phyloP scores from a whole-genome alignment of 2,888 invertebrate species.

The Pachydiplax longipennis region DNA sequence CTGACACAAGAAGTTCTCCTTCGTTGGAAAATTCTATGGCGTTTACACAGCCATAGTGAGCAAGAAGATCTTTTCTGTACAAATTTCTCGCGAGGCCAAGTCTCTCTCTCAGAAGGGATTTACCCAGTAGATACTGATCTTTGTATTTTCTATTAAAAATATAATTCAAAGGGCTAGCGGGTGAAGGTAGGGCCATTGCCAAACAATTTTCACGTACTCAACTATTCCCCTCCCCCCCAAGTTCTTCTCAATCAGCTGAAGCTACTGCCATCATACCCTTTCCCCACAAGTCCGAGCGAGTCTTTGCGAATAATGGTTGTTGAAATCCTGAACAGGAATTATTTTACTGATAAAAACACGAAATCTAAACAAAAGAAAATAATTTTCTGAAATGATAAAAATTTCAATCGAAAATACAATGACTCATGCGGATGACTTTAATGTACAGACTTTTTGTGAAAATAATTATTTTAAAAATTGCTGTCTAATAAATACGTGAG shows the following conservation, averaged over 20 bases:
- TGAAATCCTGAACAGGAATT: not conserved
- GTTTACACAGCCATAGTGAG: slow-evolving; percentile 96
- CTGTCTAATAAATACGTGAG: not conserved
- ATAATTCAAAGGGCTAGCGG: slow-evolving; percentile 68
- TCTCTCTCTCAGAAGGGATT: slow-evolving; percentile 68
- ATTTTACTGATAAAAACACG: not conserved
- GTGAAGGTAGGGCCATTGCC: slow-evolving; percentile 61
- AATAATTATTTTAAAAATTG: slow-evolving; percentile 1
- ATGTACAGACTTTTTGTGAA: not conserved
- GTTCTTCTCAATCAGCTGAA: slow-evolving; percentile 45
- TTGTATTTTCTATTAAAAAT: slow-evolving; percentile 70
- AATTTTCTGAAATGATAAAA: not conserved
- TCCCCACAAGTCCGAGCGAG: slow-evolving; percentile 43
- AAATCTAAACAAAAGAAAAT: not conserved
- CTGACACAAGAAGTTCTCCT: slow-evolving; percentile 87
- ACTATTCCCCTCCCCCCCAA: slow-evolving; percentile 42
- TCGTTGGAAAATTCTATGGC: slow-evolving; percentile 92
- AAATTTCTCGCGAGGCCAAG: slow-evolving; percentile 76
- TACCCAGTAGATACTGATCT: slow-evolving; percentile 66
- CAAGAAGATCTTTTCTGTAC: slow-evolving; percentile 82
- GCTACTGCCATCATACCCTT: slow-evolving; percentile 44
- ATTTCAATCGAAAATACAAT: not conserved
- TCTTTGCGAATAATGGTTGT: not conserved
- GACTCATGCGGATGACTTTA: not conserved
- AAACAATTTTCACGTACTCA: slow-evolving; percentile 39